Evolutionary conservation across 2,797 vertebrate species (phyloP).

Genomic region (Rallus crepitans): DNA sequence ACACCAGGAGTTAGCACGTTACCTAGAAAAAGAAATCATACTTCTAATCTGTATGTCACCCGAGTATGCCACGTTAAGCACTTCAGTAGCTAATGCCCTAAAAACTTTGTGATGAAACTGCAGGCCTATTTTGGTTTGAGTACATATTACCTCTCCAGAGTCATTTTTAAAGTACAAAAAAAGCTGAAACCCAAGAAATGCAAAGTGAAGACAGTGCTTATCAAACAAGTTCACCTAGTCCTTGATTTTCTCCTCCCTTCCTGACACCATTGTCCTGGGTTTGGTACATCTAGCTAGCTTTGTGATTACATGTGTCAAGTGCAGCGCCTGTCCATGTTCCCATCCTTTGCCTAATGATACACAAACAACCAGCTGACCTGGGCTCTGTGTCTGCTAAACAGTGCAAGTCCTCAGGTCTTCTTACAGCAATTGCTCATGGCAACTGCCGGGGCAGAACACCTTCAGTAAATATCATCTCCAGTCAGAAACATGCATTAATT

Average conservation of each 20-base stretch:
- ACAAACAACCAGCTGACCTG: background rate
- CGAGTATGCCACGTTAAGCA: background rate
- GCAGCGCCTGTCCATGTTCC: background rate
- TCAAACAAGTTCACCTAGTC: background rate
- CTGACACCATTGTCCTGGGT: background rate
- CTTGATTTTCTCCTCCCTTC: background rate
- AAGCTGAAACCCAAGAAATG: constrained; percentile 35
- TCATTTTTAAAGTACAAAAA: background rate
- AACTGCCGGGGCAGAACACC: background rate
- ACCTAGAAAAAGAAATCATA: background rate
- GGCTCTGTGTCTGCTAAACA: background rate
- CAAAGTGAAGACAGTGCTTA: constrained; percentile 20
- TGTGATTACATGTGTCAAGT: background rate
- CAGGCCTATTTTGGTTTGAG: constrained; percentile 6
- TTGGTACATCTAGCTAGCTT: background rate
- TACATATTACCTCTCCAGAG: constrained; percentile 57
- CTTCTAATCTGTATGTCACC: background rate
- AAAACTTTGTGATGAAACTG: background rate
- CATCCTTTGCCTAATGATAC: background rate
- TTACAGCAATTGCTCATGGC: background rate
- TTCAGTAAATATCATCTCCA: background rate
- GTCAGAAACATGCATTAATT: background rate
- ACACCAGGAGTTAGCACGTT: background rate
- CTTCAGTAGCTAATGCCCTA: background rate
- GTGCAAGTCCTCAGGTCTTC: background rate